Evolutionary conservation across 1,140 invertebrate species (phyloP).

Genomic region (Drosophila yakuba): DNA sequence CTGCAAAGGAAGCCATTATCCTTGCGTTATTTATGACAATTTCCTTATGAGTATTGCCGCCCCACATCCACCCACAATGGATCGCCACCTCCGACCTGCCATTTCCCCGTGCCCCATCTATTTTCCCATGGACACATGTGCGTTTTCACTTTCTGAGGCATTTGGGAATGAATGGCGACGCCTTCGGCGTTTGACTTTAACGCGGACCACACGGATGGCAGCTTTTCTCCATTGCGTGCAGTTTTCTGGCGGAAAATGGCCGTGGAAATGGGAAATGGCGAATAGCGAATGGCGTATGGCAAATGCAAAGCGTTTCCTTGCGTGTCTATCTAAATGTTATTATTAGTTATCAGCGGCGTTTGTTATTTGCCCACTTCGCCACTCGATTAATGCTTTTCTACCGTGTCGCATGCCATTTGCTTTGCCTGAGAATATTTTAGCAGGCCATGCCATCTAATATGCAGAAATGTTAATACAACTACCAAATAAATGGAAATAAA

Average conservation of each 20-base stretch:
- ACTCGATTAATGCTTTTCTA: slow-evolving; percentile 66
- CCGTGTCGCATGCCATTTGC: slow-evolving; percentile 63
- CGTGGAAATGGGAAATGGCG: slow-evolving; percentile 38
- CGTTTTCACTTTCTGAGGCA: slow-evolving; percentile 36
- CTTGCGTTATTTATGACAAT: slow-evolving; percentile 74
- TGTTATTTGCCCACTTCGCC: slow-evolving; percentile 49
- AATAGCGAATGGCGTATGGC: slow-evolving; percentile 39
- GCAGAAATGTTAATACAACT: slow-evolving; percentile 64
- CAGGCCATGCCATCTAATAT: slow-evolving; percentile 36
- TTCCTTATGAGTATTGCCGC: slow-evolving; percentile 58
- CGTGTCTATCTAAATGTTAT: slow-evolving; percentile 76
- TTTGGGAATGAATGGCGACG: slow-evolving; percentile 36
- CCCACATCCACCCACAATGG: slow-evolving; percentile 28
- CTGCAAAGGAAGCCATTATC: slow-evolving; percentile 58
- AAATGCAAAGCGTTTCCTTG: slow-evolving; percentile 74
- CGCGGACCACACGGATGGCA: slow-evolving; percentile 1
- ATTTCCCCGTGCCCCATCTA: background rate
- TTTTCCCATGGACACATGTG: slow-evolving; percentile 35
- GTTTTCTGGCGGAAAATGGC: slow-evolving; percentile 50
- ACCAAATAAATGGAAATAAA: slow-evolving; percentile 48
- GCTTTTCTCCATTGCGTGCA: slow-evolving; percentile 52
- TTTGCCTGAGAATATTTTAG: slow-evolving; percentile 55
- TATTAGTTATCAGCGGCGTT: slow-evolving; percentile 71
- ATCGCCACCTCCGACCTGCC: slow-evolving; percentile 33
- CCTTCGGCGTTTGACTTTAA: slow-evolving; percentile 61